Base-by-base conservation (phyloP, 1,140 invertebrate species). In the Amyelois transitella region DNA sequence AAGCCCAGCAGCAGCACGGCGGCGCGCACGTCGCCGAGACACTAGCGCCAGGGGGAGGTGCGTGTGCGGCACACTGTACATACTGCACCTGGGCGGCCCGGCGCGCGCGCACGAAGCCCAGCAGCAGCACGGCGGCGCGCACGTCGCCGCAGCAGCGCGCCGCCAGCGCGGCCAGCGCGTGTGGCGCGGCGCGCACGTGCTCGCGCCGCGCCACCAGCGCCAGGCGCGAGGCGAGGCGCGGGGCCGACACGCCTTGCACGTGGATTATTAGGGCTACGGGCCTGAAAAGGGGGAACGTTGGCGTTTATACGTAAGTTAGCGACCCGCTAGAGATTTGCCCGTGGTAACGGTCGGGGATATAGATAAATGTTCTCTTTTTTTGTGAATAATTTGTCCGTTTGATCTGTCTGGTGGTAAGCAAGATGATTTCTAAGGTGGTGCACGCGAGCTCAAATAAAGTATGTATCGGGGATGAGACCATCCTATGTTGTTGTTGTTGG, bases 191-290 rank as follows among this genome's bases (percentile, higher is more conserved):
- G 0, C 28, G 32, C 52, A 77, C 44, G 6, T 64, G 51, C 47
- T 73, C 72, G 2, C 53, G 20, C 43, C 43, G 24, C 6, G 68
- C 60, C 28, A 79, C 72, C 0, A 38, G 51, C 0, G 51, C 24
- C 52, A 81, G 47, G 0, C 76, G 69, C 1, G 54, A 50, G 2
- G 56, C 2, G 17, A 84, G 55, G 0, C 69, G 62, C 4, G 24
- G 14, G 0, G 57, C 2, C 0, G 72, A 60, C 48, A 75, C 75
- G 0, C 67, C 65, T 1, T 69, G 62, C 43, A 80, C 78, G 0
- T 91, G 92, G 14, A 97, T 86, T 14, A 96, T 89, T 55, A 96
- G 91, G 1, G 95, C 92, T 20, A 92, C 89, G 69, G 95, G 93
- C 53, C 94, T 88, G 66, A n/a, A n/a, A n/a, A n/a, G n/a, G n/a